Percentiles rank a stretch among this genome's conserved stretches.
These are phyloP conservation scores for Cettia cetti DNA, from an alignment of 2,113 vertebrate species.

Conservation along the genomic window DNA sequence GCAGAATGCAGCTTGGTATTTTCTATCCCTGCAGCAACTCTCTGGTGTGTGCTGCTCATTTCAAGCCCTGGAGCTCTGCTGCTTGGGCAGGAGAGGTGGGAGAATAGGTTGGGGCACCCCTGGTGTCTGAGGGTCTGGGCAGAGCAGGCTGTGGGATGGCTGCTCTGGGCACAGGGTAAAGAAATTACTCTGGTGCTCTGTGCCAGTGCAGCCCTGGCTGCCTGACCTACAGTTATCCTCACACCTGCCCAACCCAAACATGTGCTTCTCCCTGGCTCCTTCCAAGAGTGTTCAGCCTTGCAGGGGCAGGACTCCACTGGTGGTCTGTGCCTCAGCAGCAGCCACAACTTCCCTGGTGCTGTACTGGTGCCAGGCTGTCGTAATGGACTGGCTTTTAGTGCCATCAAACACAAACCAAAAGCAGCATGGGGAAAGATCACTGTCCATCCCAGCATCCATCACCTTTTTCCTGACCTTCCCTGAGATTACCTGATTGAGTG, in stretches of 20 bases:
- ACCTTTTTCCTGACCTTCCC: neutral
- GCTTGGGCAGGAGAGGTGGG: neutral
- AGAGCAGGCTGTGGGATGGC: neutral
- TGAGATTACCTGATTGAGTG: neutral
- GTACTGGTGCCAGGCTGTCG: fast-evolving
- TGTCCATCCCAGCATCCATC: neutral
- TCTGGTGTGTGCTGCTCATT: neutral
- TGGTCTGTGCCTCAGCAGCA: fast-evolving
- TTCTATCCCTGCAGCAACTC: neutral
- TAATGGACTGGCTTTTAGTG: neutral
- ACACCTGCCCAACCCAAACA: neutral
- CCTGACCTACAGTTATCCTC: neutral
- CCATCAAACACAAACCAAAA: neutral
- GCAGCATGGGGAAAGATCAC: fast-evolving
- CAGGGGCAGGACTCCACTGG: neutral
- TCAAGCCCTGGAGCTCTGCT: neutral
- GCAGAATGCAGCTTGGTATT: neutral
- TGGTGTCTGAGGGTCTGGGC: neutral
- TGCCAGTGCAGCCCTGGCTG: neutral
- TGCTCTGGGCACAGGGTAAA: neutral
- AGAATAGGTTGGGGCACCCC: neutral
- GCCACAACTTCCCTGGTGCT: neutral
- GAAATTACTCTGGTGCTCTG: neutral
- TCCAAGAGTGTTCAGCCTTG: neutral
- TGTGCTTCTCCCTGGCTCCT: fast-evolving